Evolutionary conservation across 2,113 vertebrate species (phyloP).

Genomic region (Laticauda laticaudata): DNA sequence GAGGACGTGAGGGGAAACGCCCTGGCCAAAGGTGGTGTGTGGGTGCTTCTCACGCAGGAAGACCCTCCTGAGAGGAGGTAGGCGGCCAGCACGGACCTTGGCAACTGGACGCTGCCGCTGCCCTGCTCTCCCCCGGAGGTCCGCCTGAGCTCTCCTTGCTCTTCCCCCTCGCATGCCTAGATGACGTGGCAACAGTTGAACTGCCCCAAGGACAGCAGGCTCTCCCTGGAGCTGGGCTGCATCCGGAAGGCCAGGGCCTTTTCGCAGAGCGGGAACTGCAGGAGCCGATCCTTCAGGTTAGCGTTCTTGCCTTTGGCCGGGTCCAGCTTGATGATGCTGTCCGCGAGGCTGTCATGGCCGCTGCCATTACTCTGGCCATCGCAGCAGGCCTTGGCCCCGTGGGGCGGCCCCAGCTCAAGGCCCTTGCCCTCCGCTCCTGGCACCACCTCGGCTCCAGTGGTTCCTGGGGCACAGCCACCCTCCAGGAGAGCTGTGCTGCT

Average conservation of each 20-base stretch:
- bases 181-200: conserved; percentile 90
- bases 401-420: not conserved
- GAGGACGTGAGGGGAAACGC: not conserved
- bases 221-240: conserved; percentile 73
- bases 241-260: conserved; percentile 66
- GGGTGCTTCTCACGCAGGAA: not conserved
- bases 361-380: not conserved
- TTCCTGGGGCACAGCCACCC: not conserved
- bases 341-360: not conserved
- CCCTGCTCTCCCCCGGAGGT: not conserved
- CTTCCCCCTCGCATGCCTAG: conserved; percentile 33
- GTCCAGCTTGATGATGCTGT: conserved; percentile 60
- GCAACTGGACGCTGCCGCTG: not conserved
- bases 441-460: not conserved
- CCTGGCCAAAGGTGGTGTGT: not conserved
- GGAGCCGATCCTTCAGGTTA: conserved; percentile 69
- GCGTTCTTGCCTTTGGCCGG: conserved; percentile 73
- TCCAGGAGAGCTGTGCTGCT: not conserved
- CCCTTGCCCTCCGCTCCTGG: not conserved
- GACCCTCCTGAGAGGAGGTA: not conserved
- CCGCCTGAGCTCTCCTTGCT: accelerated
- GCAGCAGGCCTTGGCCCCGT: accelerated
- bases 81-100: not conserved
- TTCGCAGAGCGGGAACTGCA: conserved; percentile 65
- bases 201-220: conserved; percentile 83